A percentile compares a stretch with the other conserved stretches of the same genome.
Conservation (phyloP, 2,888 invertebrate genomes). For the Pseudanteris insignis region DNA sequence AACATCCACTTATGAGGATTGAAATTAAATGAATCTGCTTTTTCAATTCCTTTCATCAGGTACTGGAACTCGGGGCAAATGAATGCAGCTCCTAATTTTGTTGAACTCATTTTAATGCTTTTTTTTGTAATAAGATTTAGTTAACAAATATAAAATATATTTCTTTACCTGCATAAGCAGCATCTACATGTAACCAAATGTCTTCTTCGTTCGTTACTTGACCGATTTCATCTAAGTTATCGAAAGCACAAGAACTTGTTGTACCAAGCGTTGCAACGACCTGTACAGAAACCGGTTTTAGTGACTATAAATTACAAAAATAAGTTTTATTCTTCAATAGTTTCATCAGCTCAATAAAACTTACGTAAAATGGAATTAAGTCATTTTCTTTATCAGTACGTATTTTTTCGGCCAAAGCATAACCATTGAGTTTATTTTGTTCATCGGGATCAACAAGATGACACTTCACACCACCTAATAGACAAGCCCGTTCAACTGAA, state of each 20-base stretch:
- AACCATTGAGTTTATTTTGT: constrained; percentile 78
- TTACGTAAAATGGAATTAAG: constrained; percentile 95
- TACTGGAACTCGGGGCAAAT: constrained; percentile 96
- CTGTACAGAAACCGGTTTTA: too few species aligned
- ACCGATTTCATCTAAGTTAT: constrained; percentile 87
- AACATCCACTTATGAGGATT: constrained; percentile 99
- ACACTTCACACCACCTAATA: constrained; percentile 86
- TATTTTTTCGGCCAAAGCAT: constrained; percentile 79
- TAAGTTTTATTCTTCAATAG: too few species aligned
- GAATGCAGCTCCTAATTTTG: constrained; percentile 84
- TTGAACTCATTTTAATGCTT: too few species aligned
- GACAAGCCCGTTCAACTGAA: constrained; percentile 88
- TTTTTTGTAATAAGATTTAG: too few species aligned
- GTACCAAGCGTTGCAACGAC: constrained; percentile 91
- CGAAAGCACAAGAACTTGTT: constrained; percentile 95
- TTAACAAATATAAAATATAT: too few species aligned
- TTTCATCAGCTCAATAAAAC: too few species aligned
- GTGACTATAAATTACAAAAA: neutral
- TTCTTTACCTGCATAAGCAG: constrained; percentile 86
- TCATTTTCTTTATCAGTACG: constrained; percentile 87
- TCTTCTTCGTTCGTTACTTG: constrained; percentile 81
- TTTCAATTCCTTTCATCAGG: constrained; percentile 87
- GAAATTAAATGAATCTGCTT: constrained; percentile 96
- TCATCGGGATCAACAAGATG: constrained; percentile 78
- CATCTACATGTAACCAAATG: constrained; percentile 96